phyloP scores from a whole-genome alignment of 2,797 vertebrate species.

The Gila robusta region DNA sequence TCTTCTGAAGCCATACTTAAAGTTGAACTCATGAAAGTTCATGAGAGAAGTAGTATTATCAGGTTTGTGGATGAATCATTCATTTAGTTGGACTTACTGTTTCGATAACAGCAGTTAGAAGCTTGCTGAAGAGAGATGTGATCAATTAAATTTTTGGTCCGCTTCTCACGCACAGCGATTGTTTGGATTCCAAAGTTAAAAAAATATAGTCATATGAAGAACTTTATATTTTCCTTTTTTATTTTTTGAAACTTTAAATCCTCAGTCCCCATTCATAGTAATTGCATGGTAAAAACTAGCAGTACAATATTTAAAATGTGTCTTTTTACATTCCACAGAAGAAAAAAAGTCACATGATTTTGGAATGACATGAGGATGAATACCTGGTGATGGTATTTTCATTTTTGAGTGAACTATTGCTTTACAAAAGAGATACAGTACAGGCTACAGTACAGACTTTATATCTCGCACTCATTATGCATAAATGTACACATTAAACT shows the following conservation, averaged over 20 bases:
- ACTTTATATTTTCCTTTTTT: not conserved
- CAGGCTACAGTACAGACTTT: conserved; percentile 56
- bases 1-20: not conserved
- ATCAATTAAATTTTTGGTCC: not conserved
- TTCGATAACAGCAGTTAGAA: not conserved
- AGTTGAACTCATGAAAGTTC: not conserved
- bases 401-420: not conserved
- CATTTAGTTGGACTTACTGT: not conserved
- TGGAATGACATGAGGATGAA: not conserved
- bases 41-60: not conserved
- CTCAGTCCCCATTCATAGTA: not conserved
- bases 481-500: conserved; percentile 19
- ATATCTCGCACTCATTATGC: conserved; percentile 9
- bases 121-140: not conserved
- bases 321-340: not conserved
- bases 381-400: not conserved
- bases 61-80: not conserved
- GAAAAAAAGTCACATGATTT: not conserved
- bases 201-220: not conserved
- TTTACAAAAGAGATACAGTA: conserved; percentile 9
- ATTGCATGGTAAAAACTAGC: not conserved
- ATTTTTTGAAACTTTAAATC: not conserved
- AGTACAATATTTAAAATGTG: not conserved
- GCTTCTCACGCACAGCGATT: not conserved
- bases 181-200: not conserved